These are phyloP conservation scores for Aplidium turbinatum DNA, from an alignment of 23 tunicate species.

Conservation along the genomic window DNA sequence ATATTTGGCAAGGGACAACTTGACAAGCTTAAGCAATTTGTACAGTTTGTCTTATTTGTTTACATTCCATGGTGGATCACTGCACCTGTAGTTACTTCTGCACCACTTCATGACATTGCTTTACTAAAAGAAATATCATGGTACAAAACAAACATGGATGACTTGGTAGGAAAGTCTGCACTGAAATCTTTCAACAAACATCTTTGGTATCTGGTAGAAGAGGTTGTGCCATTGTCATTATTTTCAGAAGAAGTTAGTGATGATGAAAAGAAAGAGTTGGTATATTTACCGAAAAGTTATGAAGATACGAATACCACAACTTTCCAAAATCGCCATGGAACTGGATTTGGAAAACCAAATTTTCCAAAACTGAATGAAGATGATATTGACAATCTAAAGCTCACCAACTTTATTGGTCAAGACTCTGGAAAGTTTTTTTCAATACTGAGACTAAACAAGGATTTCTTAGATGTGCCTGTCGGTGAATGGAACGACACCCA, in stretches of 20 bases:
- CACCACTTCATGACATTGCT: slow-evolving; percentile 1
- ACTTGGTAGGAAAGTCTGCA: not conserved
- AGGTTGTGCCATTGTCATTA: not conserved
- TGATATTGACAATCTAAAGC: not conserved
- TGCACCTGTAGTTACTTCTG: slow-evolving; percentile 3
- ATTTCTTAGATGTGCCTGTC: not conserved
- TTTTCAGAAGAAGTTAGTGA: not conserved
- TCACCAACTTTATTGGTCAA: not conserved
- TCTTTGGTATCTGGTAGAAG: slow-evolving; percentile 13
- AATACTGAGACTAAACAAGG: not conserved
- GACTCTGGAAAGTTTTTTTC: slow-evolving; percentile 7
- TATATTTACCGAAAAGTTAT: not conserved
- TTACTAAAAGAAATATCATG: slow-evolving; percentile 3
- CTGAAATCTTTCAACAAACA: slow-evolving; percentile 3
- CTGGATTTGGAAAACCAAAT: slow-evolving; percentile 3
- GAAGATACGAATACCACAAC: not conserved
- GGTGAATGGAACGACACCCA: not conserved
- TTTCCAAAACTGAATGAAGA: not conserved
- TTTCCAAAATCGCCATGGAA: not conserved
- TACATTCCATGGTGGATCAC: slow-evolving; percentile 15
- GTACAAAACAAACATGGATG: not conserved
- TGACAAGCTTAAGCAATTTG: slow-evolving; percentile 3
- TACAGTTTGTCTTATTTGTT: slow-evolving; percentile 5
- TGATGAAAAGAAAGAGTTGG: not conserved
- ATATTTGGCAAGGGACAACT: slow-evolving; percentile 2